These are phyloP conservation scores for Corythaixoides concolor DNA, from an alignment of 2,113 vertebrate genomes.

Conservation along the genomic window DNA sequence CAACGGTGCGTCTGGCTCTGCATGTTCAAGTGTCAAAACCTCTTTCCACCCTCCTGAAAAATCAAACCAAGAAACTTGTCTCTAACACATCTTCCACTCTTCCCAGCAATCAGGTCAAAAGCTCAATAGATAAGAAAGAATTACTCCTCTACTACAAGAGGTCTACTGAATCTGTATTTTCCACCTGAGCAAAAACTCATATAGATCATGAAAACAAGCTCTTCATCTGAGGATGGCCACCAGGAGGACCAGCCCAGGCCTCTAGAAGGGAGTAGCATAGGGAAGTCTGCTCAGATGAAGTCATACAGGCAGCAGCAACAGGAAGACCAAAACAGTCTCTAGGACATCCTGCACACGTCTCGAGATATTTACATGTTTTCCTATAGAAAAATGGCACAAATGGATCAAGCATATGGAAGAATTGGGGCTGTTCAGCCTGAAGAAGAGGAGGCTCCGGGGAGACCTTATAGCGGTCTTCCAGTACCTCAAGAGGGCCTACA, in stretches of 20 bases:
- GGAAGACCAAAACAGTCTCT: neutral
- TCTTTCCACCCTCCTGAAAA: neutral
- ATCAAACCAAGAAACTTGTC: neutral
- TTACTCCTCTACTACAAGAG: neutral
- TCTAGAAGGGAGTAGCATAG: rapidly evolving
- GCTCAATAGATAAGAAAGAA: neutral
- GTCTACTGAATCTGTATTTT: neutral
- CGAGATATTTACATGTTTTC: neutral
- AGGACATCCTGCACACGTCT: neutral
- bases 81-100: neutral
- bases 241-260: neutral
- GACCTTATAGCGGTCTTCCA: too few relatives aligned
- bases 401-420: neutral
- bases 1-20: rapidly evolving
- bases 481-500: too few relatives aligned
- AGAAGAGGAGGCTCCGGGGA: too few relatives aligned
- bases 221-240: neutral
- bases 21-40: neutral
- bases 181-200: neutral
- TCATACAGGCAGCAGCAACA: neutral
- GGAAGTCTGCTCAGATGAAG: neutral
- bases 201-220: neutral
- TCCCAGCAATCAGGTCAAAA: neutral
- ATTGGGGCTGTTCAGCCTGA: too few relatives aligned
- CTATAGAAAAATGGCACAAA: neutral